Base-by-base conservation (phyloP, 2,888 invertebrate species). In the Cosmorhoe ocellata region DNA sequence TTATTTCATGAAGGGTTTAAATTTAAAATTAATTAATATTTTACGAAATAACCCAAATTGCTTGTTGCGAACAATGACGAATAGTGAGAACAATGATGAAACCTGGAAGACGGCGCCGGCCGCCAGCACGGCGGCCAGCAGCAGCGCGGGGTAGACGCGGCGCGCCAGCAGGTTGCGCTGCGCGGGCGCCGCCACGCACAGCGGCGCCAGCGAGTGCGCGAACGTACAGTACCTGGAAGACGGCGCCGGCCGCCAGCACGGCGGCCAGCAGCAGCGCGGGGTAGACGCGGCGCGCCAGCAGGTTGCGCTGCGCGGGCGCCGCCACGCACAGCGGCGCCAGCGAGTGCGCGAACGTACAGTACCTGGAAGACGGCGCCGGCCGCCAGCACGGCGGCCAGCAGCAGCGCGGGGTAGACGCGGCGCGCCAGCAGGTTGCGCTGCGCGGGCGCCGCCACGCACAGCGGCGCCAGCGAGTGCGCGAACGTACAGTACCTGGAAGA, bases 101-200 rank as follows among this genome's bases (percentile, higher is more conserved):
- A 83, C 79, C 79, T 83, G 82, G 74, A 98, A 95, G 30, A 76
- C 92, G 46, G 96, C 91, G 59, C 98, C 92, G 40, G 93, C 92
- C 42, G 93, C 84, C 37, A 95, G 86, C 45, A 95, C 82, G 40
- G 93, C 92, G 18, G 95, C 88, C 38, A 97, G 89, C 70, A 99
- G 90, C 61, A 98, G 91, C 67, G 95, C 95, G 22, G 99, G 99
- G 90, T 99, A 99, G 7, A 98, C 93, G 63, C 97, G 92, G 42
- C 98, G 92, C 24, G 95, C 94, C 7, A 32, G n/a, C 5, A 5
- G 14, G 4, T 33, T 33, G n/a, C n/a, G n/a, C n/a, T n/a, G n/a
- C n/a, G n/a, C n/a, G n/a, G n/a, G n/a, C n/a, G n/a, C n/a, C n/a
- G n/a, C n/a, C n/a, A n/a, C n/a, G n/a, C n/a, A n/a, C n/a, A n/a